Evolutionary conservation across 2,888 invertebrate genomes (phyloP).

Genomic region (Pachydiplax longipennis): DNA sequence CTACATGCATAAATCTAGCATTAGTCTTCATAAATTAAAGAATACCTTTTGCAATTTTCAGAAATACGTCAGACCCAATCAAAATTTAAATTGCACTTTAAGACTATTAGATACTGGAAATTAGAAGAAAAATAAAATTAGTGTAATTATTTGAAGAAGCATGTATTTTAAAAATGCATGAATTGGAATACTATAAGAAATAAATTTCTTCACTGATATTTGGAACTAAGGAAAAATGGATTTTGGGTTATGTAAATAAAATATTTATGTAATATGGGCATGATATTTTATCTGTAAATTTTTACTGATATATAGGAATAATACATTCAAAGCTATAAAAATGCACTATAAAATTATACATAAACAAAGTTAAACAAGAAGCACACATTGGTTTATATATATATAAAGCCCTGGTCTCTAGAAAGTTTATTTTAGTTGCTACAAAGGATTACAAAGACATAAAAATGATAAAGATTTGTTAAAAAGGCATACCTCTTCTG

Average conservation of each 20-base stretch:
- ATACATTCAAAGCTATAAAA: neutral
- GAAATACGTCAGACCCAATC: neutral
- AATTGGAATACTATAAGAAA: neutral
- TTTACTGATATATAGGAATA: neutral
- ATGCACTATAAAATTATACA: no score
- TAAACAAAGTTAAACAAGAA: no score
- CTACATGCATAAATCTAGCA: neutral
- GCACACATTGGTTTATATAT: no score
- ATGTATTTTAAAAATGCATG: conserved; percentile 14
- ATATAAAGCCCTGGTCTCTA: no score
- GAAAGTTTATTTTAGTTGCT: no score
- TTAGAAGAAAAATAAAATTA: no score
- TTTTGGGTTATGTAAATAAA: neutral
- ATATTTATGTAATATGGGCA: no score
- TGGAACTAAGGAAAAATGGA: neutral
- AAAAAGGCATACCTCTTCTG: no score
- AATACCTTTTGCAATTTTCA: no score
- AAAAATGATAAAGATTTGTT: no score
- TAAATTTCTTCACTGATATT: neutral
- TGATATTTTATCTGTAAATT: neutral
- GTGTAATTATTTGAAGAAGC: neutral
- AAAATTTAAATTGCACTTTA: conserved; percentile 10
- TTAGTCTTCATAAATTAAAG: no score
- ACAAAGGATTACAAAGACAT: no score
- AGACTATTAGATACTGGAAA: neutral